Conservation (phyloP, 1,140 invertebrate genomes). For the Notospermus geniculatus region DNA sequence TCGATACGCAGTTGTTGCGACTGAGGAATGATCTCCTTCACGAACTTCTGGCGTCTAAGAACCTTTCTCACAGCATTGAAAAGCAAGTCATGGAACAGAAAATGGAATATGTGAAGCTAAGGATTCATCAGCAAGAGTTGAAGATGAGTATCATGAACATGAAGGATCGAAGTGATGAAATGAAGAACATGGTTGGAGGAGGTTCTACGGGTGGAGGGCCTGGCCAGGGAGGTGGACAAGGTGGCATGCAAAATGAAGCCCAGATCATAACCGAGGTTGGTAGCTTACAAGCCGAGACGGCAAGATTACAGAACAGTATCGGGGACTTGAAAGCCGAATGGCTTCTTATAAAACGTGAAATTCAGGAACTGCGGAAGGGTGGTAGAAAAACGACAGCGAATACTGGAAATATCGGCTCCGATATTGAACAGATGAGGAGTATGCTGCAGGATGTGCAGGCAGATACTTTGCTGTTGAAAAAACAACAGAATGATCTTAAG, state of each 20-base stretch:
- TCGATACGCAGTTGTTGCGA: conserved; percentile 32
- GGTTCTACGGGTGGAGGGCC: too few species aligned
- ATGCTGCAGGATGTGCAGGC: conserved; percentile 20
- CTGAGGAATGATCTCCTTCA: conserved; percentile 22
- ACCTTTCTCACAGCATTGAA: conserved; percentile 30
- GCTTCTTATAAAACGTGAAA: conserved; percentile 51
- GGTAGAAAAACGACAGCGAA: background rate
- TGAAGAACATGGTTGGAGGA: too few species aligned
- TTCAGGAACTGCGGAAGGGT: conserved; percentile 25
- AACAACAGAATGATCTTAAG: too few species aligned
- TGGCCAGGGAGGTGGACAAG: too few species aligned
- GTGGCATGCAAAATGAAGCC: too few species aligned
- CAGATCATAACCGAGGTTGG: conserved; percentile 30
- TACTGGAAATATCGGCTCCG: conserved; percentile 19
- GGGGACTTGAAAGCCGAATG: conserved; percentile 52
- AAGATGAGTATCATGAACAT: conserved; percentile 14
- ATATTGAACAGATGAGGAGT: conserved; percentile 23
- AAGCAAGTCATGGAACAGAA: conserved; percentile 23
- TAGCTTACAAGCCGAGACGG: conserved; percentile 50
- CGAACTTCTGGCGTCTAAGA: conserved; percentile 27
- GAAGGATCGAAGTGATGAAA: conserved; percentile 15
- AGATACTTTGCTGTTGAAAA: conserved; percentile 7
- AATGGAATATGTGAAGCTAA: conserved; percentile 15
- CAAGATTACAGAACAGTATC: conserved; percentile 49
- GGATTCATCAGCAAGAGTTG: conserved; percentile 21